Base-by-base conservation (phyloP, 2,888 invertebrate species). In the Scrobipalpa atriplicella region DNA sequence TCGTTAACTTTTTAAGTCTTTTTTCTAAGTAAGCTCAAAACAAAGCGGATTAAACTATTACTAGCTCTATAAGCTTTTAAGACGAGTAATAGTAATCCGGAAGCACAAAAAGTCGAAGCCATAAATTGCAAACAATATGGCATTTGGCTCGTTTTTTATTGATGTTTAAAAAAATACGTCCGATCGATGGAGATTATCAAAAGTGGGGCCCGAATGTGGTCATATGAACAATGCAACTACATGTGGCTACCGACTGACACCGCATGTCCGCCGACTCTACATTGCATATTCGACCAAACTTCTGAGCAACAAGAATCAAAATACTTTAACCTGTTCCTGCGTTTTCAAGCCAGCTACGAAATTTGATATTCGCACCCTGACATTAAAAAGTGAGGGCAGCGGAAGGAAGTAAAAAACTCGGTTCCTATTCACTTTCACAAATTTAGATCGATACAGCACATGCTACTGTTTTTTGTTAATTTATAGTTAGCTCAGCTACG, bases 341-440 rank as follows among this genome's bases (percentile, higher is more conserved):
- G 63, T 47, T 66, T 60, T 68, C 11, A 69, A 74, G 73, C 79
- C 69, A 77, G 73, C 78, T 72, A 72, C 78, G 91, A 85, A 89
- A 92, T 87, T 90, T 86, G 89, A 92, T 91, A 91, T 87, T 88
- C 84, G 85, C 87, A 85, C 87, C 88, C 88, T 79, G 82, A 78
- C 79, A 83, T 87, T 86, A 88, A 90, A 83, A 90, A 89, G 88
- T 83, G 84, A 88, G 86, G 88, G 85, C 86, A 89, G 78, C 92
- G 92, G 92, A 92, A 91, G 92, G 92, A 92, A 92, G 84, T 90
- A 86, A 90, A 92, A 91, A 90, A 85, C 77, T 79, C 79, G 81
- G 84, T 84, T 83, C 80, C 84, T 84, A 89, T 85, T 89, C 89
- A 89, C 90, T 92, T 91, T 91, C 89, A 84, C 85, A 83, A 72